Evolutionary conservation across 2,888 invertebrate genomes (phyloP).

Genomic region (Crematogaster levior): DNA sequence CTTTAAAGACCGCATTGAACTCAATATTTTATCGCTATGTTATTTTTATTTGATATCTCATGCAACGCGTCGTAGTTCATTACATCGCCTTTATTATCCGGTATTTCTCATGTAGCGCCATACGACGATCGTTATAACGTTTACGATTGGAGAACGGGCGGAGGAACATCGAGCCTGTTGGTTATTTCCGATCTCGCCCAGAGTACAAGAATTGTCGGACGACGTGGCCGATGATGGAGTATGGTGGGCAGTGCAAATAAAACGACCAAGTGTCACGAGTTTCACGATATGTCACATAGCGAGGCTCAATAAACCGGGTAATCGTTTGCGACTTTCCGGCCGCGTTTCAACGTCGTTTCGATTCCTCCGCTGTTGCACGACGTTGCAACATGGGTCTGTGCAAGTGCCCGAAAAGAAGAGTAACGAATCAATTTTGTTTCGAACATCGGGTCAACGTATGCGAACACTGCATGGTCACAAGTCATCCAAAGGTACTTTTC

Average conservation of each 20-base stretch:
- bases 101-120: conserved; percentile 2
- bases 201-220: conserved; percentile 64
- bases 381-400: conserved; percentile 96
- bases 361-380: conserved; percentile 83
- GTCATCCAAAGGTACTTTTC: conserved; percentile 94
- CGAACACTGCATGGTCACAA: conserved; percentile 98
- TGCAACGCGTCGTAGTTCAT: not conserved
- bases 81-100: not conserved
- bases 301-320: conserved; percentile 2
- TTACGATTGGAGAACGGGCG: conserved; percentile 4
- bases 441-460: conserved; percentile 99
- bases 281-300: conserved; percentile 49
- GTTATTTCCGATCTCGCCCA: conserved; percentile 21
- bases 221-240: conserved; percentile 74
- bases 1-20: not conserved
- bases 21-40: not conserved
- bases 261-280: conserved; percentile 31
- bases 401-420: conserved; percentile 98
- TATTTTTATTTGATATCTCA: not conserved
- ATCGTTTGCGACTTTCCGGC: not conserved
- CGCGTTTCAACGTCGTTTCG: conserved; percentile 39
- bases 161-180: not conserved
- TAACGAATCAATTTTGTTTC: conserved; percentile 99
- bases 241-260: conserved; percentile 55
- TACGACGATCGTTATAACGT: not conserved